Evolutionary conservation across 2,113 vertebrate species (phyloP).

Genomic region (Lota lota): DNA sequence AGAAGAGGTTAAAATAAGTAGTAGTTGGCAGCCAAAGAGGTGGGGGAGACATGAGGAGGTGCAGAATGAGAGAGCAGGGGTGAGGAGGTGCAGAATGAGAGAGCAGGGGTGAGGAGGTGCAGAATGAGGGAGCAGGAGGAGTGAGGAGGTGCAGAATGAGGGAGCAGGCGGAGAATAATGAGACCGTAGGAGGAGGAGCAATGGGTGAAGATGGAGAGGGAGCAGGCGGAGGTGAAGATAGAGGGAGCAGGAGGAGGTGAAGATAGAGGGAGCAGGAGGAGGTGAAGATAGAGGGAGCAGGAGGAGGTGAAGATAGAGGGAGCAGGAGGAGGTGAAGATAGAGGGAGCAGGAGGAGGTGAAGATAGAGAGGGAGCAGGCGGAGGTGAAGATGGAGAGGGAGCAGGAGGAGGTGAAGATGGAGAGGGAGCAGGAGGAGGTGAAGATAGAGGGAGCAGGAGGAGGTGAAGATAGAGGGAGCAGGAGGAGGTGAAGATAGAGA

Average conservation of each 20-base stretch:
- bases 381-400: background rate
- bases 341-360: no score
- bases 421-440: slow-evolving; percentile 37
- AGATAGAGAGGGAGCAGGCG: background rate
- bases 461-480: no score
- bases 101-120: no score
- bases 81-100: no score
- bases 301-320: background rate
- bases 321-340: background rate
- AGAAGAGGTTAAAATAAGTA: no score
- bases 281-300: background rate
- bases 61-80: no score
- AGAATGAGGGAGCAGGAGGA: no score
- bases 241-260: slow-evolving; percentile 3
- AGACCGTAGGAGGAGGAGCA: slow-evolving; percentile 42
- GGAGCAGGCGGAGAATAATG: slow-evolving; percentile 28
- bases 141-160: slow-evolving; percentile 68
- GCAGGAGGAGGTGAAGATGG: background rate
- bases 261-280: no score
- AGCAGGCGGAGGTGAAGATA: slow-evolving; percentile 34
- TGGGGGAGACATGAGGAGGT: no score
- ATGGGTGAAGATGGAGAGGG: slow-evolving; percentile 41
- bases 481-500: background rate
- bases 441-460: background rate
- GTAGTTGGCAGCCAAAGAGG: no score